These are phyloP conservation scores for Crypturellus undulatus DNA, from an alignment of 2,113 vertebrate genomes.

Conservation along the genomic window DNA sequence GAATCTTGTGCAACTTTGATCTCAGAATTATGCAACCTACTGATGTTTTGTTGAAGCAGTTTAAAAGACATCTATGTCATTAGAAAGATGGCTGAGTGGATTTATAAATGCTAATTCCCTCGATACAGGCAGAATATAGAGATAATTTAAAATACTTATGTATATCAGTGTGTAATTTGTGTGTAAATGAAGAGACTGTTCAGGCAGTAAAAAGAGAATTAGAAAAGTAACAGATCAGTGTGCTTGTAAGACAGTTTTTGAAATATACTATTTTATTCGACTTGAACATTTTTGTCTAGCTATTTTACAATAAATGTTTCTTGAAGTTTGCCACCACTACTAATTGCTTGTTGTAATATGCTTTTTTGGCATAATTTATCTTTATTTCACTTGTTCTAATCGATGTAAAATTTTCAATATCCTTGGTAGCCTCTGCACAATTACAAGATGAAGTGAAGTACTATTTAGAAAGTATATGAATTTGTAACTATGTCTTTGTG, in stretches of 20 bases:
- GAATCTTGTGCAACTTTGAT: not conserved
- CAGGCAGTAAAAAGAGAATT: not conserved
- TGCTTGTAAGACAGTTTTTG: not conserved
- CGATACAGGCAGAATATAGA: not conserved
- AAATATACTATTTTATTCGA: not conserved
- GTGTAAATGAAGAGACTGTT: not conserved
- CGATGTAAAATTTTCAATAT: not conserved
- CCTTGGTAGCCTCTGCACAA: not conserved
- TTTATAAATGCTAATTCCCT: not conserved
- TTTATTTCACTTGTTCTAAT: not conserved
- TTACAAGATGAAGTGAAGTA: not conserved
- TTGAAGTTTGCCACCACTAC: not conserved
- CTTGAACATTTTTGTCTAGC: not conserved
- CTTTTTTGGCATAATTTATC: not conserved
- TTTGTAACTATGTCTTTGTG: not conserved
- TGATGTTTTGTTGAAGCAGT: not conserved
- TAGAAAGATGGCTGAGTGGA: not conserved
- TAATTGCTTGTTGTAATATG: not conserved
- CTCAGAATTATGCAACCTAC: not conserved
- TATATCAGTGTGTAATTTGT: not conserved
- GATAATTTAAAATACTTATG: not conserved
- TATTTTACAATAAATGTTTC: not conserved
- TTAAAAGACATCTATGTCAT: not conserved
- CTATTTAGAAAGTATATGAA: not conserved
- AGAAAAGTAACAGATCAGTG: not conserved